A percentile compares a stretch with the other conserved stretches of the same genome.
These are phyloP conservation scores for Lasius platythorax DNA, from an alignment of 2,888 invertebrate species.

Conservation along the genomic window DNA sequence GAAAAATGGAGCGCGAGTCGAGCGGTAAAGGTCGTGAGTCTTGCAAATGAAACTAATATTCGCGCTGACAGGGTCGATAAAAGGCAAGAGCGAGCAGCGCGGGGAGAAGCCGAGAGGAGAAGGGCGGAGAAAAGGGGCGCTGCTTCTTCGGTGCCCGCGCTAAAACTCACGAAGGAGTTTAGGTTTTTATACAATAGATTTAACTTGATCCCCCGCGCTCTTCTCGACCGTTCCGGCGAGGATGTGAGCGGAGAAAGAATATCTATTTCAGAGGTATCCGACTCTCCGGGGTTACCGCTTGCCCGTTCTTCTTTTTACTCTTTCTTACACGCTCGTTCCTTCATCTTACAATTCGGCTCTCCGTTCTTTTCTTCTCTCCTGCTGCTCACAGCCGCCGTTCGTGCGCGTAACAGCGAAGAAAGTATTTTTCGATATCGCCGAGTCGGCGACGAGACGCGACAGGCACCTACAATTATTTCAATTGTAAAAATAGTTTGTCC, in stretches of 20 bases:
- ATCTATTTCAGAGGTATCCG: conserved; percentile 66
- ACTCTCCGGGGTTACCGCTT: conserved; percentile 40
- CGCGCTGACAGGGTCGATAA: conserved; percentile 56
- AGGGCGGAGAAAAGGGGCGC: neutral
- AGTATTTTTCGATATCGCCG: conserved; percentile 48
- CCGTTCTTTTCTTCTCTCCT: neutral
- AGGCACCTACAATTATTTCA: conserved; percentile 61
- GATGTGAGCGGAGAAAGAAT: conserved; percentile 64
- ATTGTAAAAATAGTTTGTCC: conserved; percentile 60
- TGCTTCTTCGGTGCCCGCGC: conserved; percentile 31
- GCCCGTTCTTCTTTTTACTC: conserved; percentile 17
- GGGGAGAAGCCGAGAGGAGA: neutral
- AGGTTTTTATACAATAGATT: conserved; percentile 69
- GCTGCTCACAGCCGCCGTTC: neutral
- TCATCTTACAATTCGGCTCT: neutral
- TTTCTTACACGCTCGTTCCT: neutral
- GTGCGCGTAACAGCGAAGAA: conserved; percentile 37
- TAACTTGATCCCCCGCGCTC: conserved; percentile 60
- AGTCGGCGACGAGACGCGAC: conserved; percentile 18
- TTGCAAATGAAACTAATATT: conserved; percentile 79
- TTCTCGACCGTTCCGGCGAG: conserved; percentile 60
- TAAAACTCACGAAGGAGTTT: conserved; percentile 58
- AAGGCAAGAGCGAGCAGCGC: conserved; percentile 29
- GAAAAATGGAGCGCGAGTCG: conserved; percentile 51
- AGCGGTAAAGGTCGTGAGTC: conserved; percentile 71